phyloP scores from a whole-genome alignment of 2,888 invertebrate species.

The Agrilus cyanescens region DNA sequence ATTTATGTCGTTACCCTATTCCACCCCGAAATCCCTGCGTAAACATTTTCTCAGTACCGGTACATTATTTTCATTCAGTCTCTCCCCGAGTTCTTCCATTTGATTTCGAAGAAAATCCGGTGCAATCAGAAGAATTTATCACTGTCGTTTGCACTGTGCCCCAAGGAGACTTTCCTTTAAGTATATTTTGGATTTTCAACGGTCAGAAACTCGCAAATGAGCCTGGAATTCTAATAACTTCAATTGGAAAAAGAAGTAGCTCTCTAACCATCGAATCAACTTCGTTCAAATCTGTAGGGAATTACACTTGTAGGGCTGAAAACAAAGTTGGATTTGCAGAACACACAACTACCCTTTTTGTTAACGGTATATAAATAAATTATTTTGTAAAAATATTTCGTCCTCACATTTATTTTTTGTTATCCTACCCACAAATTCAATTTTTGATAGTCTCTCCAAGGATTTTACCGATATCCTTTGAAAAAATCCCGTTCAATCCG shows the following conservation, averaged over 20 bases:
- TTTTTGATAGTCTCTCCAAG: constrained; percentile 45
- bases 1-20: neutral
- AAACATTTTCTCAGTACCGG: too few species aligned
- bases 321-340: constrained; percentile 55
- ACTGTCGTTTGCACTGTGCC: constrained; percentile 47
- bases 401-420: constrained; percentile 45
- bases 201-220: constrained; percentile 21
- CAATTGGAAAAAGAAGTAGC: constrained; percentile 37
- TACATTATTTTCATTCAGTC: constrained; percentile 35
- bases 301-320: constrained; percentile 55
- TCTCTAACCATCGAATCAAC: constrained; percentile 32
- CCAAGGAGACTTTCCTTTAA: constrained; percentile 48
- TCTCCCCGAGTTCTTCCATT: constrained; percentile 50
- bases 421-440: constrained; percentile 1
- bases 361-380: constrained; percentile 45
- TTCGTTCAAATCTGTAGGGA: constrained; percentile 45
- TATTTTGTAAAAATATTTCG: constrained; percentile 1
- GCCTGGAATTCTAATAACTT: constrained; percentile 15
- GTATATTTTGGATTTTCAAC: constrained; percentile 48
- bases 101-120: constrained; percentile 47
- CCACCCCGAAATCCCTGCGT: too few species aligned
- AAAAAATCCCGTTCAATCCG: constrained; percentile 43
- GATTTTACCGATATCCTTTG: constrained; percentile 49
- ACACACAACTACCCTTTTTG: constrained; percentile 54
- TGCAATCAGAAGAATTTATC: constrained; percentile 44